These are phyloP conservation scores for Pseudomyrmex sp. DNA, from an alignment of 1,140 invertebrate species.

Conservation along the genomic window DNA sequence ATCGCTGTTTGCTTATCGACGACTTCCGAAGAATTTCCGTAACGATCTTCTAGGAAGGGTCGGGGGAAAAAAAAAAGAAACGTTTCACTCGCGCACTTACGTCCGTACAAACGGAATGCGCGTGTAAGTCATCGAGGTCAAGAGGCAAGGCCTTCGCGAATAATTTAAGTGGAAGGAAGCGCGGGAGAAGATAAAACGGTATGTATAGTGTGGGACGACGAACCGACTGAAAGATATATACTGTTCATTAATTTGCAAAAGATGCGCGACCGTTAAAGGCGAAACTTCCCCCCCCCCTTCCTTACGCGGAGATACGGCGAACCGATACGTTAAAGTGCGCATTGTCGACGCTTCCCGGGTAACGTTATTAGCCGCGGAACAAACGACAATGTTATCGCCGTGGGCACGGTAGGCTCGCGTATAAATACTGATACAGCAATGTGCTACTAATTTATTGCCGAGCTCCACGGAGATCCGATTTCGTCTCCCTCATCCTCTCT, in stretches of 20 bases:
- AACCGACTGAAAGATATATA: conserved; percentile 45
- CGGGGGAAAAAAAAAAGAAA: not conserved
- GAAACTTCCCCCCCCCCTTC: not conserved
- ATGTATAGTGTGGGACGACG: not conserved
- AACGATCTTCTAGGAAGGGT: not conserved
- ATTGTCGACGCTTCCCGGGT: conserved; percentile 37
- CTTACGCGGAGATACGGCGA: conserved; percentile 2
- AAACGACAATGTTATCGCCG: conserved; percentile 68
- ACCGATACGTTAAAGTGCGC: conserved; percentile 51
- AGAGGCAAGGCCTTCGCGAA: conserved; percentile 42
- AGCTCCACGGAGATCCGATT: conserved; percentile 57
- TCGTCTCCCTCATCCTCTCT: not conserved
- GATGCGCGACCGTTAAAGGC: conserved; percentile 7
- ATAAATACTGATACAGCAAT: conserved; percentile 66
- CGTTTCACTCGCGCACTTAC: not conserved
- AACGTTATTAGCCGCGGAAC: conserved; percentile 41
- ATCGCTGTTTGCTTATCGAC: not conserved
- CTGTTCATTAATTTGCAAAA: conserved; percentile 63
- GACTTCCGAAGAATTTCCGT: not conserved
- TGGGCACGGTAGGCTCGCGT: conserved; percentile 34
- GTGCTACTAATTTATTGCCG: conserved; percentile 66
- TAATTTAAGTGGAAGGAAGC: conserved; percentile 52
- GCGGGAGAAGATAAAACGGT: conserved; percentile 21
- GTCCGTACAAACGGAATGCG: not conserved
- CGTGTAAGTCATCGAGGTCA: conserved; percentile 49